phyloP scores from a whole-genome alignment of 1,140 invertebrate genomes.

The Pemphigus obesinymphae region DNA sequence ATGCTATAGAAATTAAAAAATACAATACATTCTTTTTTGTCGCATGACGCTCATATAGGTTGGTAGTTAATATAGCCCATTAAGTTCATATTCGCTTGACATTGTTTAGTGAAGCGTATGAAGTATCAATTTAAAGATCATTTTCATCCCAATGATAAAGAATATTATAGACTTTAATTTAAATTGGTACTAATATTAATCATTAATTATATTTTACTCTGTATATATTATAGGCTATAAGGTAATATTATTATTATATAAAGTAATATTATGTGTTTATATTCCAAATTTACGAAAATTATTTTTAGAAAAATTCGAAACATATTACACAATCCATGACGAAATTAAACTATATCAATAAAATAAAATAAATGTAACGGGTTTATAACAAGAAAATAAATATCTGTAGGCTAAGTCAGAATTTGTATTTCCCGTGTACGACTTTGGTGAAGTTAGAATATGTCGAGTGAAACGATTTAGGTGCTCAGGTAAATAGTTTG shows the following conservation, averaged over 20 bases:
- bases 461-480: slow-evolving; percentile 10
- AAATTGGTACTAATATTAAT: no score
- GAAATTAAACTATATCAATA: not conserved
- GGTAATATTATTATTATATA: not conserved
- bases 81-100: no score
- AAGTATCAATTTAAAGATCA: no score
- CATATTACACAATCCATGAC: not conserved
- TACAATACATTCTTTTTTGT: no score
- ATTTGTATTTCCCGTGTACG: not conserved
- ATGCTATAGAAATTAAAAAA: no score
- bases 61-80: no score
- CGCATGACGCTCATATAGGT: no score
- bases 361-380: not conserved
- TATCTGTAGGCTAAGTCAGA: not conserved
- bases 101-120: no score
- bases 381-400: not conserved
- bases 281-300: not conserved
- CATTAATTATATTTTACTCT: no score
- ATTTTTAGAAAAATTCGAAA: not conserved
- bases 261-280: not conserved
- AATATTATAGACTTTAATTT: no score
- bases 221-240: not conserved
- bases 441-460: not conserved
- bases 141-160: no score
- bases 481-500: slow-evolving; percentile 29